Evolutionary conservation across 2,888 invertebrate genomes (phyloP), one percentile per base, ranked within the genome.

Genomic region (Agrenia bidenticulata): DNA sequence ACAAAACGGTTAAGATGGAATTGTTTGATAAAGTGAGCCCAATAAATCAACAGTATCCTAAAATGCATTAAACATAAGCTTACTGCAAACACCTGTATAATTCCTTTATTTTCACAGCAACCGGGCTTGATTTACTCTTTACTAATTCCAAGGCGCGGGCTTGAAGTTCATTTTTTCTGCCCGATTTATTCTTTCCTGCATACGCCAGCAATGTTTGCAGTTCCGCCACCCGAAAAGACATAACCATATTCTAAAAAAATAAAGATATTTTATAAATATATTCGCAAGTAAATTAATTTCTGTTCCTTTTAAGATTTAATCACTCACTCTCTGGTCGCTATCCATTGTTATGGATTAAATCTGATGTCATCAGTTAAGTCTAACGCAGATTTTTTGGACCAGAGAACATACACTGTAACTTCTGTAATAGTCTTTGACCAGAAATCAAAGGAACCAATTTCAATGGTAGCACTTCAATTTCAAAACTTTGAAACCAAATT

Each of bases 161-260:
- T 81, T 90, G 88, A 64, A 92, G 82, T 80, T 92, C 91, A 77
- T 84, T 85, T 82, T 92, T 92, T 78, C 89, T 83, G 71, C 91
- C 92, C 77, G 86, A 86, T 81, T 89, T 89, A 78, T 88, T 89
- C 80, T 87, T 85, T 75, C 89, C 89, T 77, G 89, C 88, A 81
- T 86, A 89, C 78, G 88, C 88, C 79, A 92, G 84, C 79, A 92
- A 83, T 82, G 87, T 87, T 83, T 91, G 90, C 79, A 92, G 86
- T 81, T 91, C 92, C 80, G 89, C 88, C 77, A 91, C 90, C 78
- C 92, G 87, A 83, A 92, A 90, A 79, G 84, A 85, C 81, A 86
- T 78, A 57, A 85, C 80, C 84, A 85, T 85, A 73, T 77, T 78
- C 79, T 80, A 75, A 9, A 77, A 77, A 61, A 63, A 17, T 19